phyloP scores from a whole-genome alignment of 2,888 invertebrate species.

The Agrochola lota region DNA sequence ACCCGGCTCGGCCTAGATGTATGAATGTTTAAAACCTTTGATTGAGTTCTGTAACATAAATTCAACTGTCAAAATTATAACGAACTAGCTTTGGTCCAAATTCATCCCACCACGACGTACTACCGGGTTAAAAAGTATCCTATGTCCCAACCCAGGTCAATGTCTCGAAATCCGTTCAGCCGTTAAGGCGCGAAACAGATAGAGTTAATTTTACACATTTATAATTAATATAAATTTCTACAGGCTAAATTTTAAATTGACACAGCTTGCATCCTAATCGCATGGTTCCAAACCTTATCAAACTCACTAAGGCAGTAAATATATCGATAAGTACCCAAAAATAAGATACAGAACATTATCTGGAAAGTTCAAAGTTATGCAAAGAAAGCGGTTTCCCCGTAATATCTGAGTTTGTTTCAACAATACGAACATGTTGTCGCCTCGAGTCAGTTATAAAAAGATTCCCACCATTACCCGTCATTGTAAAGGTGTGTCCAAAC shows the following conservation, averaged over 20 bases:
- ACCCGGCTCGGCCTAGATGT: no score
- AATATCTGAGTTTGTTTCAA: conserved; percentile 19
- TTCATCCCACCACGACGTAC: background rate
- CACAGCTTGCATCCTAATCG: background rate
- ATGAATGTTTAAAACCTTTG: no score
- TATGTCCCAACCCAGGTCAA: background rate
- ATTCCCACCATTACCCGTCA: conserved; percentile 30
- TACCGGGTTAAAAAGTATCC: background rate
- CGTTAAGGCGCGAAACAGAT: background rate
- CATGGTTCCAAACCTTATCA: background rate
- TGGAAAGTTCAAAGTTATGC: conserved; percentile 16
- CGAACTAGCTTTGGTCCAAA: background rate
- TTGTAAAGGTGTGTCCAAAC: no score
- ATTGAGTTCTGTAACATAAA: no score
- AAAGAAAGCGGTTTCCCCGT: conserved; percentile 40
- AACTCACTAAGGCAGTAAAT: background rate
- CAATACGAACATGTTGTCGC: conserved; percentile 16
- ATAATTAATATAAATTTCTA: background rate
- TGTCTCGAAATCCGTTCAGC: background rate
- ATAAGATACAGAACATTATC: background rate
- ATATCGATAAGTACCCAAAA: background rate
- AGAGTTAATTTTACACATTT: background rate
- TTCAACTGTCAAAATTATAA: no score
- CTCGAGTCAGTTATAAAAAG: conserved; percentile 20
- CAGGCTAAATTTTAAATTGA: background rate